Conservation (phyloP, 1,140 invertebrate genomes). For the Reticulitermes speratus region DNA sequence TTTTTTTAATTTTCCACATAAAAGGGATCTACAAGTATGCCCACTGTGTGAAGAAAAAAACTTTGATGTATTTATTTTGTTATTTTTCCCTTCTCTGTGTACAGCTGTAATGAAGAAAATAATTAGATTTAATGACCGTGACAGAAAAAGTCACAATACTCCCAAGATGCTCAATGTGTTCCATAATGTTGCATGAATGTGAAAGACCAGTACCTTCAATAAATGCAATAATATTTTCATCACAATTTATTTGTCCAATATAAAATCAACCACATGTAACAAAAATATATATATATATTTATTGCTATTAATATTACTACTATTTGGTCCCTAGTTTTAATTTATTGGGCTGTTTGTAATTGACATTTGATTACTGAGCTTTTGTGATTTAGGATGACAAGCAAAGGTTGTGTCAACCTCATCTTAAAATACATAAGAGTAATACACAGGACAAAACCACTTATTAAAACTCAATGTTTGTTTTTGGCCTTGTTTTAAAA, state of each 20-base stretch:
- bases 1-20: background rate
- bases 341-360: slow-evolving; percentile 13
- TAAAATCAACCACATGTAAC: background rate
- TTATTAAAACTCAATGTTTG: slow-evolving; percentile 43
- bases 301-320: slow-evolving; percentile 6
- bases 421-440: background rate
- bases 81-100: background rate
- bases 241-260: slow-evolving; percentile 4
- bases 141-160: background rate
- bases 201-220: background rate
- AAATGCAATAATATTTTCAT: background rate
- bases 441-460: background rate
- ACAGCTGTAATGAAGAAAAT: background rate
- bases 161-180: background rate
- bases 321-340: background rate
- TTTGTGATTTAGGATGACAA: background rate
- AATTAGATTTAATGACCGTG: background rate
- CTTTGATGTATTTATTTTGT: slow-evolving; percentile 5
- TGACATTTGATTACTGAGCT: background rate
- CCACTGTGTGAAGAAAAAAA: background rate
- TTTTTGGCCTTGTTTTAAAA: slow-evolving; percentile 68
- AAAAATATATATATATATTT: slow-evolving; percentile 20
- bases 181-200: slow-evolving; percentile 16
- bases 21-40: background rate
- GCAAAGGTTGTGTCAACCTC: background rate